phyloP scores from a whole-genome alignment of 92 coral and sea anemone genomes.

The Porites cylindrica region DNA sequence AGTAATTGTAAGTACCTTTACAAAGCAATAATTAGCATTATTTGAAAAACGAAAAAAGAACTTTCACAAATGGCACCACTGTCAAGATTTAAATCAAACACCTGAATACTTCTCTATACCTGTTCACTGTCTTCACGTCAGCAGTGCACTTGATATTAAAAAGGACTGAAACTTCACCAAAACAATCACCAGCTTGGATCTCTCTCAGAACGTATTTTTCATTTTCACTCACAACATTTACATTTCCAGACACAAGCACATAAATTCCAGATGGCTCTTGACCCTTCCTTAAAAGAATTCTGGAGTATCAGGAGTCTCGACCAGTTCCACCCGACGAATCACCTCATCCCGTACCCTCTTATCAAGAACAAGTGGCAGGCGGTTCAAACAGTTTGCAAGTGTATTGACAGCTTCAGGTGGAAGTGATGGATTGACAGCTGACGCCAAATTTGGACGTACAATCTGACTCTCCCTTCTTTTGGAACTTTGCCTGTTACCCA shows the following conservation, averaged over 20 bases:
- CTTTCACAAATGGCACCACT: background rate
- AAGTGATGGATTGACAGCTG: slow-evolving; percentile 52
- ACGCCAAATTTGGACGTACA: slow-evolving; percentile 28
- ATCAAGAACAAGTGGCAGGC: slow-evolving; percentile 61
- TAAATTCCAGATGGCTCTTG: slow-evolving; percentile 72
- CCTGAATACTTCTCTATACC: slow-evolving; percentile 40
- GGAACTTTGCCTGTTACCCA: slow-evolving; percentile 65
- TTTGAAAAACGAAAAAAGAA: too few relatives aligned
- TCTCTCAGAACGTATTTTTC: slow-evolving; percentile 70
- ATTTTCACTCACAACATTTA: slow-evolving; percentile 68
- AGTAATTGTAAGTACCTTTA: too few relatives aligned
- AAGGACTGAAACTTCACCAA: slow-evolving; percentile 87
- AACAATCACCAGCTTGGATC: slow-evolving; percentile 72
- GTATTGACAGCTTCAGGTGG: slow-evolving; percentile 52
- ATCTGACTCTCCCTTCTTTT: slow-evolving; percentile 45
- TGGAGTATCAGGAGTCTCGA: slow-evolving; percentile 56
- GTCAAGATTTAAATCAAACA: background rate
- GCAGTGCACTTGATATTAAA: slow-evolving; percentile 80
- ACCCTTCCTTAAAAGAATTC: slow-evolving; percentile 65
- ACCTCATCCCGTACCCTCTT: slow-evolving; percentile 57
- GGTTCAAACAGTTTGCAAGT: slow-evolving; percentile 70
- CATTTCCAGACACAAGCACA: slow-evolving; percentile 78
- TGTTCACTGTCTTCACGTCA: slow-evolving; percentile 64
- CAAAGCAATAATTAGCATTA: too few relatives aligned
- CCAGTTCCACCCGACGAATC: slow-evolving; percentile 52